Conservation (phyloP, 2,797 vertebrate species). For the Oreochromis mossambicus region DNA sequence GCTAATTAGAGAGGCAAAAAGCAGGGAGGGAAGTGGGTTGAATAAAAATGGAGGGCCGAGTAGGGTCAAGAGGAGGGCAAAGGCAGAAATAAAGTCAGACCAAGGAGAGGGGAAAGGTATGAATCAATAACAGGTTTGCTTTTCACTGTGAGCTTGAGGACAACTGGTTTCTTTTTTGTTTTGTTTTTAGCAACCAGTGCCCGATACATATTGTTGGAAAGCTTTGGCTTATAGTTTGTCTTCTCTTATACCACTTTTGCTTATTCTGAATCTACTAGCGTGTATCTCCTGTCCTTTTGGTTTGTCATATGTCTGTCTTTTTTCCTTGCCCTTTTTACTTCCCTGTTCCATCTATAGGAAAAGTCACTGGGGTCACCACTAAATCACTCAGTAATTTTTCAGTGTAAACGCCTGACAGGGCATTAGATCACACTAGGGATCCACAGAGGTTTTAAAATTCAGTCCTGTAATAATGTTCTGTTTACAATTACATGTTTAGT, state of each 20-base stretch:
- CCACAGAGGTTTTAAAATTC: slow-evolving; percentile 49
- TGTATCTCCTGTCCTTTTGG: slow-evolving; percentile 1
- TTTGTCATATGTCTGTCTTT: background rate
- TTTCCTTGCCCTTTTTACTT: background rate
- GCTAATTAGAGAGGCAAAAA: slow-evolving; percentile 68
- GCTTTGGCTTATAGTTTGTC: slow-evolving; percentile 23
- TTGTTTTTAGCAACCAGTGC: slow-evolving; percentile 24
- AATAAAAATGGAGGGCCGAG: slow-evolving; percentile 21
- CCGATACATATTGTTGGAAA: slow-evolving; percentile 47
- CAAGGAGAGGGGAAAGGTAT: slow-evolving; percentile 53
- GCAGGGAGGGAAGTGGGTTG: slow-evolving; percentile 19
- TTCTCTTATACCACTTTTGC: slow-evolving; percentile 25
- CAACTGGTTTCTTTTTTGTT: background rate
- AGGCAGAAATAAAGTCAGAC: slow-evolving; percentile 55
- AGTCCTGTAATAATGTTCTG: slow-evolving; percentile 61
- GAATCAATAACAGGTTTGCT: slow-evolving; percentile 53
- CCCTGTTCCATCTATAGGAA: background rate
- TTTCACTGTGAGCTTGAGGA: slow-evolving; percentile 26
- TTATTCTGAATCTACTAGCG: background rate
- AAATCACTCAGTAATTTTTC: slow-evolving; percentile 60
- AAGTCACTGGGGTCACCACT: slow-evolving; percentile 47
- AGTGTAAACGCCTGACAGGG: slow-evolving; percentile 48
- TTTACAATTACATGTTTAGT: slow-evolving; percentile 68
- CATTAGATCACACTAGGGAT: slow-evolving; percentile 46
- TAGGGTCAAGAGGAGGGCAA: slow-evolving; percentile 58